Evolutionary conservation across 2,888 invertebrate genomes (phyloP).

Genomic region (Drepanosiphum platanoidis): DNA sequence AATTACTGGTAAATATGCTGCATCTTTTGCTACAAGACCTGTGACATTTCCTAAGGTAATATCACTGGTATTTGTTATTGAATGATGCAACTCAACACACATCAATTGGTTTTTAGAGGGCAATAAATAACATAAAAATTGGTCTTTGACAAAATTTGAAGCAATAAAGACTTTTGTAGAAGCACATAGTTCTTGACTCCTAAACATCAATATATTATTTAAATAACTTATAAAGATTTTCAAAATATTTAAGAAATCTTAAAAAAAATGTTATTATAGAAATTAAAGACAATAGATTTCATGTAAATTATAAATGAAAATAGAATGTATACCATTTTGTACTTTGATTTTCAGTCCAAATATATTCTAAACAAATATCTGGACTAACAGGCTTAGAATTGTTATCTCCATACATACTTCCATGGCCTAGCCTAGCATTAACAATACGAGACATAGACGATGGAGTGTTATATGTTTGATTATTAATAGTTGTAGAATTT

Average conservation of each 20-base stretch:
- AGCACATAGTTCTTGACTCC: constrained; percentile 70
- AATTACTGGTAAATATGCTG: constrained; percentile 78
- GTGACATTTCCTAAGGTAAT: constrained; percentile 80
- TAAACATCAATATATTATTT: constrained; percentile 64
- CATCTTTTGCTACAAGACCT: constrained; percentile 84
- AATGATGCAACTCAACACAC: constrained; percentile 76
- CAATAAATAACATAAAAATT: constrained; percentile 82
- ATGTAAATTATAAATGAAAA: neutral
- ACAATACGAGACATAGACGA: constrained; percentile 51
- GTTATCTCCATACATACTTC: constrained; percentile 62
- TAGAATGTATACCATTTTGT: constrained; percentile 37
- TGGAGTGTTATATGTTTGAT: constrained; percentile 42
- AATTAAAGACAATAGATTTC: neutral
- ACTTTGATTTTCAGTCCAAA: constrained; percentile 81
- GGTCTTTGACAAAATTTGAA: constrained; percentile 86
- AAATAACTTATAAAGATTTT: neutral
- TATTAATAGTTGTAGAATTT: constrained; percentile 54
- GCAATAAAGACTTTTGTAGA: constrained; percentile 84
- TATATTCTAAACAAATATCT: constrained; percentile 86
- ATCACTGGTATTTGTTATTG: constrained; percentile 71
- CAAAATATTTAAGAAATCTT: neutral
- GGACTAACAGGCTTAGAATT: constrained; percentile 76
- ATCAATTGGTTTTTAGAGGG: constrained; percentile 75
- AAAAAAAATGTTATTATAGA: neutral
- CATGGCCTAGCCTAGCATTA: constrained; percentile 58